Base-by-base conservation (phyloP, 1,140 invertebrate species). In the Phocides pigmalion region DNA sequence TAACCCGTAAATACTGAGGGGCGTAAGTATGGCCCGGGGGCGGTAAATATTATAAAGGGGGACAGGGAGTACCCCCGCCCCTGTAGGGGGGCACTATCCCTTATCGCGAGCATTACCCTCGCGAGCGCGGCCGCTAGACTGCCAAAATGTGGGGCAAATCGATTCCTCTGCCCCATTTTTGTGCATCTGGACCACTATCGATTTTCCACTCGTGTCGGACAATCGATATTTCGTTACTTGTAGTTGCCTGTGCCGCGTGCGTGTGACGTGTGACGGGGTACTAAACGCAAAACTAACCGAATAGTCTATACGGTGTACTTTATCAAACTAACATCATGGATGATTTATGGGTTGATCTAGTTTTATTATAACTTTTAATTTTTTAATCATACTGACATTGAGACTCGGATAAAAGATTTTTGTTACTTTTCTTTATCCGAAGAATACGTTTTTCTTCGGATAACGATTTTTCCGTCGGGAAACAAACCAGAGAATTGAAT, bases 1-100 rank as follows among this genome's bases (percentile, higher is more conserved):
- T 87, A 89, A 88, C 86, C 88, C 88, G 88, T 90, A 90, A 89
- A 90, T 90, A 90, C 87, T 87, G 81, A 89, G 88, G 88, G 88
- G 88, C 85, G 87, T 89, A 91, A 89, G 87, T 89, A 90, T 81
- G 65, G 87, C 87, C 82, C 81, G 84, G 88, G 87, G 88, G 87
- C 87, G 88, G 88, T 81, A 89, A 91, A 91, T 91, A 89, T 91
- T 89, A 89, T 85, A 84, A 77, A 82, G 88, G 86, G 86, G 84
- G 79, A 59, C 73, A 74, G 80, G 79, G 81, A 68, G 69, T 76
- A 73, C 79, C 79, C 79, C 80, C 80, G 70, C 76, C 74, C 67
- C 66, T 68, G 68, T 59, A 72, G 72, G 82, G 84, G 87, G 82
- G 81, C 85, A 91, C 85, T 88, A 89, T 89, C 89, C 87, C 87